Conservation (phyloP, 2,797 vertebrate species). For the Varecia variegata region DNA sequence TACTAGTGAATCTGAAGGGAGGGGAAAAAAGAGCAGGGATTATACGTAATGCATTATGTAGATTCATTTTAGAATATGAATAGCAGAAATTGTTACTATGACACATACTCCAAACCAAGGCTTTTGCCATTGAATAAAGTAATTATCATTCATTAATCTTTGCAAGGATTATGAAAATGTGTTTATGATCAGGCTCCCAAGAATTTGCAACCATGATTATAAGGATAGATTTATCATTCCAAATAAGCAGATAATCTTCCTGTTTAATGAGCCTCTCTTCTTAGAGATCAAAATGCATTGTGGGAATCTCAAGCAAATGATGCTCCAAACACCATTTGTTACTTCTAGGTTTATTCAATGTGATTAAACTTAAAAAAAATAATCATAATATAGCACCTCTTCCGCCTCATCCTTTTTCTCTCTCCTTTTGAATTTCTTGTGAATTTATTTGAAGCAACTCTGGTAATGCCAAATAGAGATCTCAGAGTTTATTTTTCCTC, state of each 20-base stretch:
- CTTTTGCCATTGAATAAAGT: slow-evolving; percentile 64
- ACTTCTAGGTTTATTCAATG: slow-evolving; percentile 29
- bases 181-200: slow-evolving; percentile 46
- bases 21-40: not conserved
- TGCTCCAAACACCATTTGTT: slow-evolving; percentile 47
- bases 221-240: slow-evolving; percentile 62
- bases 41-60: slow-evolving; percentile 39
- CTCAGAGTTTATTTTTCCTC: not conserved
- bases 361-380: slow-evolving; percentile 30
- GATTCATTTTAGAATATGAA: slow-evolving; percentile 63
- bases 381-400: not conserved
- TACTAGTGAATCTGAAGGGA: not conserved
- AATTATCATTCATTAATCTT: slow-evolving; percentile 70
- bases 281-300: slow-evolving; percentile 62
- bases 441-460: slow-evolving; percentile 48
- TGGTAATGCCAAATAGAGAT: not conserved
- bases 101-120: slow-evolving; percentile 36
- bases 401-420: not conserved
- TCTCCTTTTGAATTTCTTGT: slow-evolving; percentile 7
- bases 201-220: slow-evolving; percentile 52
- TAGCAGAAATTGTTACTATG: slow-evolving; percentile 41
- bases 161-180: slow-evolving; percentile 58
- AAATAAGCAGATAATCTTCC: slow-evolving; percentile 63
- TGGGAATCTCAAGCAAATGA: slow-evolving; percentile 56
- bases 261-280: slow-evolving; percentile 69